A percentile compares a stretch with the other conserved stretches of the same genome.
Conservation (phyloP, 1,140 invertebrate genomes). For the Aethina tumida region DNA sequence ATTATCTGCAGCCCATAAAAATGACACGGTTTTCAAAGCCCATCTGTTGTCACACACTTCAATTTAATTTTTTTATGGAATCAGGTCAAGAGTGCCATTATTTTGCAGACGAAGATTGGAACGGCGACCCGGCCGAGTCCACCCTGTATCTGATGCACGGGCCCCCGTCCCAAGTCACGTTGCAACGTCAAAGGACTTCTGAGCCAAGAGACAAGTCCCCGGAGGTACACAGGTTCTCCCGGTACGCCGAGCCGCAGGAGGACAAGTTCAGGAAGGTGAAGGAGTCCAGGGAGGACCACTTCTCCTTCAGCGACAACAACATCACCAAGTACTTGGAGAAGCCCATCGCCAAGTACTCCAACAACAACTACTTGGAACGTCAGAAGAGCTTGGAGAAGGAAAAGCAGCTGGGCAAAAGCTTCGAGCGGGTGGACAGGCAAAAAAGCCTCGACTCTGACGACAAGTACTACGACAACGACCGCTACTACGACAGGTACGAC, state of each 20-base stretch:
- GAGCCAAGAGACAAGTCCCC: conserved; percentile 16
- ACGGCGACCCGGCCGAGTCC: conserved; percentile 29
- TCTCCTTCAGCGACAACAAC: conserved; percentile 9
- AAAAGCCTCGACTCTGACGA: conserved; percentile 11
- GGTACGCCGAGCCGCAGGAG: no score
- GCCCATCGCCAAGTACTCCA: conserved; percentile 21
- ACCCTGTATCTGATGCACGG: conserved; percentile 32
- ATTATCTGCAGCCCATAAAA: no score
- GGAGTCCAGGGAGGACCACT: conserved; percentile 6
- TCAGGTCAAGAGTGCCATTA: conserved; percentile 5
- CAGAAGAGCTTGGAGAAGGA: conserved; percentile 24
- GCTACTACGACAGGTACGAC: conserved; percentile 9
- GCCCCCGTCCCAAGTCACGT: conserved; percentile 21
- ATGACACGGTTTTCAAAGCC: no score
- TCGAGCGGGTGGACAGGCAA: conserved; percentile 16
- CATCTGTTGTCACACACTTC: no score
- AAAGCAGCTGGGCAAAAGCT: conserved; percentile 12
- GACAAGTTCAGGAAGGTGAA: no score
- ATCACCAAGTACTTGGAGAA: conserved; percentile 24
- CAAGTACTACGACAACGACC: conserved; percentile 12
- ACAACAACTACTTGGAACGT: conserved; percentile 26
- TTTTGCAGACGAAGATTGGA: conserved; percentile 36
- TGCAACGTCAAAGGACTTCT: conserved; percentile 18
- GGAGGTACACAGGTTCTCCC: conserved; percentile 18
- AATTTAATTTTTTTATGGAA: no score